These are phyloP conservation scores for Pectinophora gossypiella DNA, from an alignment of 1,140 invertebrate genomes.

Conservation along the genomic window DNA sequence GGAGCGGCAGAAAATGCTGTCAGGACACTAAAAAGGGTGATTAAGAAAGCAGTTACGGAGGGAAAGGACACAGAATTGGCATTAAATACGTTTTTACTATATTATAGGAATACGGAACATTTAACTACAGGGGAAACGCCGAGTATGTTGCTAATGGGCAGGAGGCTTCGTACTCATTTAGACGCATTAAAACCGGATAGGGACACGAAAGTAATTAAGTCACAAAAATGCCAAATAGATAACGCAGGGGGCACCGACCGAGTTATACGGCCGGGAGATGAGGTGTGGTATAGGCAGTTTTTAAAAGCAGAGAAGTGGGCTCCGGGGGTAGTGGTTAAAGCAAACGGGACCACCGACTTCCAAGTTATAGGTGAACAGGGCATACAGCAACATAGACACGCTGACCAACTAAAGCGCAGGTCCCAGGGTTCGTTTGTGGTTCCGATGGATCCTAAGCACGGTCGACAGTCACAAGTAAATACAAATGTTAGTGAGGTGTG, in stretches of 20 bases:
- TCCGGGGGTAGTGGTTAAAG: neutral
- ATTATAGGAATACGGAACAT: slow-evolving; percentile 9
- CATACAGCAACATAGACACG: neutral
- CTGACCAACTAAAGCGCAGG: slow-evolving; percentile 1
- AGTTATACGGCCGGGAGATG: neutral
- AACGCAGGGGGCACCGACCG: neutral
- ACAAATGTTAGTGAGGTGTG: neutral
- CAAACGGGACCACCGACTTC: neutral
- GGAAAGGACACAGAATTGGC: neutral
- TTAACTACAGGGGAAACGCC: slow-evolving; percentile 2
- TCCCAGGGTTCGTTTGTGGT: neutral
- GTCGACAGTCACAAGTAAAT: no score
- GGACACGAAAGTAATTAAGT: neutral
- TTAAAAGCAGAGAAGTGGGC: slow-evolving; percentile 7
- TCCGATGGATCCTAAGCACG: neutral
- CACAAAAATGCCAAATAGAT: neutral
- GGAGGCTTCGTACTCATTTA: slow-evolving; percentile 3
- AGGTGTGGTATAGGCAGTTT: slow-evolving; percentile 4
- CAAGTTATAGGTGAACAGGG: neutral
- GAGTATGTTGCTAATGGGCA: neutral
- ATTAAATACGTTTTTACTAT: slow-evolving; percentile 1
- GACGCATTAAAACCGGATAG: slow-evolving; percentile 1
- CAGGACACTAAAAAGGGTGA: neutral
- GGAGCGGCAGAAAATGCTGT: slow-evolving; percentile 8
- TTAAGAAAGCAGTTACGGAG: slow-evolving; percentile 6